Percentiles rank a stretch among this genome's conserved stretches.
Conservation (phyloP, 1,140 invertebrate species). For the Dryas iulia region DNA sequence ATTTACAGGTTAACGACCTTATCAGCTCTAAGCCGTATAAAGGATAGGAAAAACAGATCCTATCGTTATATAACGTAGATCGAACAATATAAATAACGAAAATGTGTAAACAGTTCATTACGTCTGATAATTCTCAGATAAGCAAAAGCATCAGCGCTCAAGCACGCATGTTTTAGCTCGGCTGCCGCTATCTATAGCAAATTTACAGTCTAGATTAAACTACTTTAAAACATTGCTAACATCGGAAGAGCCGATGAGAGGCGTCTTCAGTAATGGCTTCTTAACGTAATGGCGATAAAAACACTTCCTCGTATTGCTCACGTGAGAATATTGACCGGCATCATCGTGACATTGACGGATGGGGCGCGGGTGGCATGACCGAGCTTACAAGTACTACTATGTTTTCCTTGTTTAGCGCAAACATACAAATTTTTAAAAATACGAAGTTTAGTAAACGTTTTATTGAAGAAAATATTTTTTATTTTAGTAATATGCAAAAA, state of each 20-base stretch:
- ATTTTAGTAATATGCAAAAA: not conserved
- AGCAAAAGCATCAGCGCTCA: conserved; percentile 44
- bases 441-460: not conserved
- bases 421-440: not conserved
- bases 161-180: conserved; percentile 55
- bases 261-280: conserved; percentile 65
- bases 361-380: conserved; percentile 45
- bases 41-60: not conserved
- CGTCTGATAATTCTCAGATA: conserved; percentile 52
- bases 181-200: conserved; percentile 64
- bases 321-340: conserved; percentile 57
- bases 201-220: conserved; percentile 70
- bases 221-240: conserved; percentile 56
- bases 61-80: not conserved
- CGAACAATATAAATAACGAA: not conserved
- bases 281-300: conserved; percentile 69
- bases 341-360: conserved; percentile 66
- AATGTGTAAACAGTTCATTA: conserved; percentile 16
- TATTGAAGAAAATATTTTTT: not conserved
- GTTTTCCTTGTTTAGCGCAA: not conserved
- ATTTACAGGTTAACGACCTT: conserved; percentile 62
- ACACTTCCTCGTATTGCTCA: conserved; percentile 65
- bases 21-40: not conserved
- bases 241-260: conserved; percentile 45
- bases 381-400: conserved; percentile 11